phyloP scores from a whole-genome alignment of 2,797 vertebrate species.

The Tenualosa ilisha region DNA sequence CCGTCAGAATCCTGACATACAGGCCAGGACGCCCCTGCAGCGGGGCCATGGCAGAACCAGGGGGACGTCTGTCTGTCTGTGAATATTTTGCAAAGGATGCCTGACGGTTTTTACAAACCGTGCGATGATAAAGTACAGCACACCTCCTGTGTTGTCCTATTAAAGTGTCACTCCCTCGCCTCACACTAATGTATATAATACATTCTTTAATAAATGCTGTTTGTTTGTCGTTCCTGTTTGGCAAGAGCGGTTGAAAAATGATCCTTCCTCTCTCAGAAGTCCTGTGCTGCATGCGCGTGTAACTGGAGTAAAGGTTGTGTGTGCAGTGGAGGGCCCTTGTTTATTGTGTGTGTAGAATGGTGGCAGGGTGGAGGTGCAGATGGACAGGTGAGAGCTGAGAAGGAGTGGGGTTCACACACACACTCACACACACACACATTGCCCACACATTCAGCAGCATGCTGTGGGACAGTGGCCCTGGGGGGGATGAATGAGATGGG shows the following conservation, averaged over 20 bases:
- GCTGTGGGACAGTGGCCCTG: not conserved
- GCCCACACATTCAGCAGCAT: not conserved
- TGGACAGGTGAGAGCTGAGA: constrained; percentile 33
- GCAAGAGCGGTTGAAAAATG: constrained; percentile 27
- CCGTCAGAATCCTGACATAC: constrained; percentile 31
- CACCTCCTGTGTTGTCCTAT: not conserved
- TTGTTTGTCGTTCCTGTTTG: constrained; percentile 17
- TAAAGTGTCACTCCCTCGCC: not conserved
- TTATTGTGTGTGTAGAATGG: constrained; percentile 39
- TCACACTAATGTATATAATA: not conserved
- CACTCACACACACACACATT: no score
- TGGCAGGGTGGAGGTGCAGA: not conserved
- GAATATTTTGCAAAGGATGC: not conserved
- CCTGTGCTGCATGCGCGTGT: not conserved
- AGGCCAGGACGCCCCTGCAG: not conserved
- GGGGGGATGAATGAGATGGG: not conserved
- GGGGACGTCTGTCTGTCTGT: not conserved
- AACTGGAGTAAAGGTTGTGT: constrained; percentile 43
- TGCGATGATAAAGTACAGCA: not conserved
- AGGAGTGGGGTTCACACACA: constrained; percentile 4
- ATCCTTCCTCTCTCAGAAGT: constrained; percentile 13
- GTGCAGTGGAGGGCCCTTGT: constrained; percentile 17
- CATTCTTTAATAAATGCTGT: not conserved
- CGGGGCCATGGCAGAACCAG: not conserved
- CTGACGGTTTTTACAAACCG: not conserved